Evolutionary conservation across 2,888 invertebrate genomes (phyloP).

Genomic region (Sinhomidia bicolor): DNA sequence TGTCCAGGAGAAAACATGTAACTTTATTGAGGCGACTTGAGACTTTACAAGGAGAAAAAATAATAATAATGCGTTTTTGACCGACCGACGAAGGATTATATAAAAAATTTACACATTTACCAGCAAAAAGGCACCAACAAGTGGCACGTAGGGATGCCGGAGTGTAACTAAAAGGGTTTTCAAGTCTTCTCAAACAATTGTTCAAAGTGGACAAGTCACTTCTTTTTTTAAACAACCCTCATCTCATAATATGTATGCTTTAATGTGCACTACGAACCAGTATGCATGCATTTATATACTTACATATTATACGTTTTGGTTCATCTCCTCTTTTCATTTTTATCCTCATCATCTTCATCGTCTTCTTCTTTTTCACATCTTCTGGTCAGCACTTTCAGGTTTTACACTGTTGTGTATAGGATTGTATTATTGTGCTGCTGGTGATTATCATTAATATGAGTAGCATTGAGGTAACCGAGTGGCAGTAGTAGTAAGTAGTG

Average conservation of each 20-base stretch:
- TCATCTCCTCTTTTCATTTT: slow-evolving; percentile 48
- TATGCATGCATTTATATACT: not conserved
- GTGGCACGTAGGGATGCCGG: slow-evolving; percentile 76
- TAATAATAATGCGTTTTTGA: not conserved
- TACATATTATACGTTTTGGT: not conserved
- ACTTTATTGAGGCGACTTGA: slow-evolving; percentile 54
- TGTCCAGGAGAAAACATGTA: not conserved
- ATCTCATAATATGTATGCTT: not conserved
- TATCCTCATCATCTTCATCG: slow-evolving; percentile 42
- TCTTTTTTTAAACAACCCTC: slow-evolving; percentile 36
- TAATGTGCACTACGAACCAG: not conserved
- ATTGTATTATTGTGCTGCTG: slow-evolving; percentile 14
- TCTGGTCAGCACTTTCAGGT: slow-evolving; percentile 50
- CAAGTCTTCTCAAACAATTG: slow-evolving; percentile 77
- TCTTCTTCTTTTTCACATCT: slow-evolving; percentile 41
- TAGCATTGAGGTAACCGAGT: not conserved
- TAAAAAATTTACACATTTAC: not conserved
- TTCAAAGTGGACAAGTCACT: slow-evolving; percentile 72
- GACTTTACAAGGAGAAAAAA: slow-evolving; percentile 21
- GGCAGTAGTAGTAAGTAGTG: too few relatives aligned
- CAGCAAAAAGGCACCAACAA: slow-evolving; percentile 66
- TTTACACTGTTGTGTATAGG: slow-evolving; percentile 59
- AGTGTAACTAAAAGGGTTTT: slow-evolving; percentile 79
- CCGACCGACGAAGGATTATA: not conserved
- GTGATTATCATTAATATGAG: slow-evolving; percentile 21